Conservation (phyloP, 1,140 invertebrate genomes). For the Eupeodes corollae region DNA sequence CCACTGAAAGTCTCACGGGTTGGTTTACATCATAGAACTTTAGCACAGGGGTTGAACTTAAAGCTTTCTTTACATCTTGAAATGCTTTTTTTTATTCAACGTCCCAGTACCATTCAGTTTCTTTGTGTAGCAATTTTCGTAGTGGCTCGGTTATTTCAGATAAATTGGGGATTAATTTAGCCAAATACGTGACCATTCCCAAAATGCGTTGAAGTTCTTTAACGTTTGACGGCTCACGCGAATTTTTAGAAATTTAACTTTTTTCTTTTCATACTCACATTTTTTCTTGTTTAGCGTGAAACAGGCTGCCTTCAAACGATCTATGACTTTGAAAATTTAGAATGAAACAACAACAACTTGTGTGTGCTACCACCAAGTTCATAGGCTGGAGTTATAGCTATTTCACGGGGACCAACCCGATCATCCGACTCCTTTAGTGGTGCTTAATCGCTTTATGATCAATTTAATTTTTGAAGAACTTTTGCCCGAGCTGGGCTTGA, state of each 20-base stretch:
- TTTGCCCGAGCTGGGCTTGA: too few relatives aligned
- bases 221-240: conserved; percentile 16
- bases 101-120: conserved; percentile 28
- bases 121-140: conserved; percentile 34
- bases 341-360: too few relatives aligned
- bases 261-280: conserved; percentile 14
- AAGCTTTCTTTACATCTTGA: conserved; percentile 22
- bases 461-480: too few relatives aligned
- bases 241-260: conserved; percentile 16
- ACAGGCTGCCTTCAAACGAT: conserved; percentile 11
- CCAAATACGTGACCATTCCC: conserved; percentile 36
- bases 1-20: conserved; percentile 10
- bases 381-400: conserved; percentile 9
- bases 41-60: conserved; percentile 18
- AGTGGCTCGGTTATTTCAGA: conserved; percentile 30
- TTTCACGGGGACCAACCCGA: too few relatives aligned
- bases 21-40: conserved; percentile 15
- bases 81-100: conserved; percentile 23
- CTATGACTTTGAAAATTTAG: too few relatives aligned
- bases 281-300: conserved; percentile 25
- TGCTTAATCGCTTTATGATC: too few relatives aligned
- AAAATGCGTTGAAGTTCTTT: conserved; percentile 34
- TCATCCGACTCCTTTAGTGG: too few relatives aligned
- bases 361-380: conserved; percentile 6
- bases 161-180: conserved; percentile 34